Base-by-base conservation (phyloP, 2,797 vertebrate species). In the Spea hammondii region DNA sequence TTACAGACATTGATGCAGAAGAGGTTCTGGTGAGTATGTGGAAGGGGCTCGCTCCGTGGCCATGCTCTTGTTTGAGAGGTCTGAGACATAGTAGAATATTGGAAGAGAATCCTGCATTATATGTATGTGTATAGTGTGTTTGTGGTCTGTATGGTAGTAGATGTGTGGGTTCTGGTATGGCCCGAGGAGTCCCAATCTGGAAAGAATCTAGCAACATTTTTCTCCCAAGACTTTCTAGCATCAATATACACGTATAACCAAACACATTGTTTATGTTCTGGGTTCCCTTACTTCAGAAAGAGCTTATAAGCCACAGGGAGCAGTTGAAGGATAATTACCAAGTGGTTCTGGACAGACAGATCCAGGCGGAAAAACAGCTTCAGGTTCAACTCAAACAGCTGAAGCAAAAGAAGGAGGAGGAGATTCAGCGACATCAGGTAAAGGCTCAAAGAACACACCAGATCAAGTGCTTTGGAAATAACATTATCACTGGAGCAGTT, bases 351-450 rank as follows among this genome's bases (percentile, higher is more conserved):
- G 92, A 94, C 86, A 92, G 89, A 3, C 93, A 94, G 87, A 89
- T 89, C 72, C 93, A 93, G 69, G 91, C 91, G 83, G 93, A 94
- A 84, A 92, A 92, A 32, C 92, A 94, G 74, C 88, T 93, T 53
- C 93, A 93, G 80, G 90, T 93, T 1, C 91, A 93, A 53, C 86
- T 93, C 4, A 91, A 92, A 83, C 90, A 91, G 48, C 92, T 93
- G 17, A 90, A 92, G 76, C 91, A 91, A 81, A 86, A 91, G 49
- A 84, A 89, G 82, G 91, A 93, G 10, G 92, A 94, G 70, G 92
- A 93, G 82, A 92, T 90, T 87, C 92, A 91, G 84, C 92, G 89
- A 72, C 91, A 92, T 71, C 90, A 92, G 92, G 93, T 93, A 86
- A 12, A 2, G n/a, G 13, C 48, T 0, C 47, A 5, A 65, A 55